phyloP scores from a whole-genome alignment of 2,888 invertebrate genomes.

The Pristionchus maxplancki region DNA sequence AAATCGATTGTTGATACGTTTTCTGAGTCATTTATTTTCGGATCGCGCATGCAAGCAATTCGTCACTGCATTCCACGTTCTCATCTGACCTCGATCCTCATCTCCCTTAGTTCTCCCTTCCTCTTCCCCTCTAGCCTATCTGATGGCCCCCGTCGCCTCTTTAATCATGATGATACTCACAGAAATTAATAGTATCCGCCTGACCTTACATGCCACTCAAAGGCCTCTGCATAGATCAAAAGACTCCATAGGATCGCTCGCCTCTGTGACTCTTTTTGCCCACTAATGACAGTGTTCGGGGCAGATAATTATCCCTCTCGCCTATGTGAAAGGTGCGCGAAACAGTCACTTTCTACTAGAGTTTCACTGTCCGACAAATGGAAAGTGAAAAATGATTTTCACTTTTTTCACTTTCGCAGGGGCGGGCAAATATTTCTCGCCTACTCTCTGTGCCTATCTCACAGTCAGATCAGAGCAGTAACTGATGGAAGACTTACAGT shows the following conservation, averaged over 20 bases:
- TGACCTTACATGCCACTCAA: background rate
- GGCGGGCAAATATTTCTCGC: no score
- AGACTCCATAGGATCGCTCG: background rate
- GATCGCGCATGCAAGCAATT: no score
- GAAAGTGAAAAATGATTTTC: background rate
- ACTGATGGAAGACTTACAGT: no score
- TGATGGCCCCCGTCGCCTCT: background rate
- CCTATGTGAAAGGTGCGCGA: background rate
- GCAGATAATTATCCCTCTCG: background rate
- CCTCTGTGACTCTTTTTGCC: background rate
- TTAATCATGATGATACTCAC: background rate
- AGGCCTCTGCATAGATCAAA: background rate
- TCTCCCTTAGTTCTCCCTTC: background rate
- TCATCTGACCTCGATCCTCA: background rate
- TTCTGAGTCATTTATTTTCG: no score
- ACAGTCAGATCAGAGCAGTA: no score
- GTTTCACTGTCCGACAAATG: conserved; percentile 8
- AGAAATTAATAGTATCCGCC: background rate
- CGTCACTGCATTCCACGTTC: no score
- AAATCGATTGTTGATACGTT: no score
- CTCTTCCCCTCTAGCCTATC: background rate
- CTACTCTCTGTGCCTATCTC: no score
- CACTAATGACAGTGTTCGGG: background rate
- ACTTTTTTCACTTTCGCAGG: background rate
- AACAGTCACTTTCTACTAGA: background rate